These are phyloP conservation scores for Ecdyonurus torrentis DNA, from an alignment of 2,888 invertebrate species.

Conservation along the genomic window DNA sequence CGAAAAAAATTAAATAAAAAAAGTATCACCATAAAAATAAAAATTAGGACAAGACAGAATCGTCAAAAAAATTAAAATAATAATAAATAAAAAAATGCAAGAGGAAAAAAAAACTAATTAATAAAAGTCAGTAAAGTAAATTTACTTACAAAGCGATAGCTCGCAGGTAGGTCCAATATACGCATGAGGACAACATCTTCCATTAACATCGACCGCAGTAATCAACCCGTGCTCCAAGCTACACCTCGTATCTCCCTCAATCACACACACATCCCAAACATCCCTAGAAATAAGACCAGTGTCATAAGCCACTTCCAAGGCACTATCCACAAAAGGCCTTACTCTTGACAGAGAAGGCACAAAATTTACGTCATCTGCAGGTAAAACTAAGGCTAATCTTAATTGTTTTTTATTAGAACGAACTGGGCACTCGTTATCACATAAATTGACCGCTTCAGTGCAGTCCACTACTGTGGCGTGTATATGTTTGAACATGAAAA, in stretches of 20 bases:
- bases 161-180: conserved; percentile 72
- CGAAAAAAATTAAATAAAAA: no score
- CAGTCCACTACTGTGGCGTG: no score
- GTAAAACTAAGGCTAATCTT: not conserved
- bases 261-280: not conserved
- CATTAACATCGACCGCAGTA: conserved; percentile 48
- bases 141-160: conserved; percentile 56
- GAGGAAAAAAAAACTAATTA: no score
- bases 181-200: conserved; percentile 52
- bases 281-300: not conserved
- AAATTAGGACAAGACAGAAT: no score
- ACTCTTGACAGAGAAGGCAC: not conserved
- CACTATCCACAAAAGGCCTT: conserved; percentile 1
- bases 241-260: conserved; percentile 14
- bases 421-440: not conserved
- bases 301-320: not conserved
- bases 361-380: not conserved
- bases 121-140: no score
- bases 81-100: no score
- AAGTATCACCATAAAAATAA: no score
- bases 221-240: conserved; percentile 13
- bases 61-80: no score
- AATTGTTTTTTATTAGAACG: not conserved
- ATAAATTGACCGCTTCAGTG: not conserved
- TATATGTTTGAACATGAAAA: no score